phyloP scores from a whole-genome alignment of 2,888 invertebrate species.

The Punctoribates punctum region DNA sequence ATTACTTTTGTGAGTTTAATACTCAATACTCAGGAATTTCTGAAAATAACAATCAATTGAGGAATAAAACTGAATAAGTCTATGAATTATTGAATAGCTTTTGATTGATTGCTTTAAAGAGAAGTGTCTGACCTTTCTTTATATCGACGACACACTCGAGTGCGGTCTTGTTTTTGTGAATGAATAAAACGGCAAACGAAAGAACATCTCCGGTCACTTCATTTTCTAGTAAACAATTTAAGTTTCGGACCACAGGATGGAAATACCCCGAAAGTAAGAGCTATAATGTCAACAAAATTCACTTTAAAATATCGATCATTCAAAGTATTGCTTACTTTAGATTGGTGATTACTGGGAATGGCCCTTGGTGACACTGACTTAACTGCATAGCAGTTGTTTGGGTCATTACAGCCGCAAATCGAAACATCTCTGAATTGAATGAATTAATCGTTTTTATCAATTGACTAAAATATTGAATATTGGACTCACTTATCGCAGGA shows the following conservation, averaged over 20 bases:
- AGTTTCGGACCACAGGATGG: constrained; percentile 33
- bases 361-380: constrained; percentile 34
- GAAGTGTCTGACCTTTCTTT: background rate
- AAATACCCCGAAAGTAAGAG: constrained; percentile 43
- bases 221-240: constrained; percentile 40
- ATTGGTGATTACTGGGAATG: constrained; percentile 20
- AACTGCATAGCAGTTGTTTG: constrained; percentile 42
- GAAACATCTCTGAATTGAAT: constrained; percentile 36
- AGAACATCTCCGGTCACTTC: constrained; percentile 20
- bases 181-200: constrained; percentile 40
- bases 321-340: constrained; percentile 27
- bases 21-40: too few relatives aligned
- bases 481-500: constrained; percentile 46
- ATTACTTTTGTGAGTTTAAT: too few relatives aligned
- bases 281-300: constrained; percentile 3
- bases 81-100: too few relatives aligned
- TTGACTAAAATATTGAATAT: background rate
- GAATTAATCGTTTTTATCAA: background rate
- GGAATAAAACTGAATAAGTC: too few relatives aligned
- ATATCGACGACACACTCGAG: constrained; percentile 28
- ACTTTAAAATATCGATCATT: background rate
- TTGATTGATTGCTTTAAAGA: background rate
- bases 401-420: constrained; percentile 43
- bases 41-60: too few relatives aligned
- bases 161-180: constrained; percentile 42